These are phyloP conservation scores for Drosophila bunnanda DNA, from an alignment of 2,888 invertebrate genomes.

Conservation along the genomic window DNA sequence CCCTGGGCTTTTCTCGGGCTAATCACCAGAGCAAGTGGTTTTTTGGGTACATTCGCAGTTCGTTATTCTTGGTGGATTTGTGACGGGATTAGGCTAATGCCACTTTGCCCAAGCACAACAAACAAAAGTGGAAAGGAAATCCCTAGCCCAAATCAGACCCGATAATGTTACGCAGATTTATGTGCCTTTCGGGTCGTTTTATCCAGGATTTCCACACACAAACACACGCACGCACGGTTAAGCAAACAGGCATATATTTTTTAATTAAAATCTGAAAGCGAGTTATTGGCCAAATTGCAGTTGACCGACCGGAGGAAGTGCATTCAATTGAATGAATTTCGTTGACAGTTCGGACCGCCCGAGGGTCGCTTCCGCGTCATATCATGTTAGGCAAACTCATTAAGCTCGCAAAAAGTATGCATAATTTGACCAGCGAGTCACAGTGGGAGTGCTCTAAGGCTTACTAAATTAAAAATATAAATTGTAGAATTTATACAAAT, in stretches of 20 bases:
- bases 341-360: conserved; percentile 25
- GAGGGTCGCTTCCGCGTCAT: conserved; percentile 29
- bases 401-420: conserved; percentile 24
- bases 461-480: background rate
- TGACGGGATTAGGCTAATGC: conserved; percentile 27
- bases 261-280: conserved; percentile 31
- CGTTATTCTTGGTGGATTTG: conserved; percentile 40
- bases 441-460: background rate
- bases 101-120: conserved; percentile 16
- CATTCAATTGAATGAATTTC: conserved; percentile 35
- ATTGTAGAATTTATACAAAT: background rate
- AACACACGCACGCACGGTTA: conserved; percentile 11
- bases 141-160: conserved; percentile 13
- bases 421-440: conserved; percentile 7
- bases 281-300: conserved; percentile 29
- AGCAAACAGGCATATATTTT: conserved; percentile 13
- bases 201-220: conserved; percentile 23
- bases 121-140: background rate
- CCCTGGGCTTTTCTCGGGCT: conserved; percentile 8
- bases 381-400: conserved; percentile 36
- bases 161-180: conserved; percentile 33
- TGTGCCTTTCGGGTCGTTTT: conserved; percentile 1
- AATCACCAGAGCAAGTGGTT: conserved; percentile 14
- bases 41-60: conserved; percentile 38
- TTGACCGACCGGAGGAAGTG: conserved; percentile 29